Evolutionary conservation across 2,113 vertebrate species (phyloP).

Genomic region (Apus apus): DNA sequence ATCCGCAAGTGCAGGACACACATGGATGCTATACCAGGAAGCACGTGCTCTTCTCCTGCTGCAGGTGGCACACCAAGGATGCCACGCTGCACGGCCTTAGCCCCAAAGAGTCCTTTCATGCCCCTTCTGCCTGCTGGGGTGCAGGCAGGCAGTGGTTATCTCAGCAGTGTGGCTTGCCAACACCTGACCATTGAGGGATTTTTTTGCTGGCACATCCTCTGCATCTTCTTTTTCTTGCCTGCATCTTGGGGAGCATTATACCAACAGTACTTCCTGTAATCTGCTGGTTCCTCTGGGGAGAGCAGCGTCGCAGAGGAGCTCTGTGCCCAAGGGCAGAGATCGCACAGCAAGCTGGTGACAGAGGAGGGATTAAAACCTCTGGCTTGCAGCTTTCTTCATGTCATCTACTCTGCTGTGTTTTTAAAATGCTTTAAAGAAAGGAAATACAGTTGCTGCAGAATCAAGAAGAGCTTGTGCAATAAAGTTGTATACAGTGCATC

Average conservation of each 20-base stretch:
- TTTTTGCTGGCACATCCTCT: background rate
- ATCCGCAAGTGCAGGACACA: fast-evolving
- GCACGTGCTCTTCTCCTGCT: background rate
- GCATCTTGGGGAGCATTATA: background rate
- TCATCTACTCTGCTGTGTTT: background rate
- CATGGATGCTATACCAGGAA: fast-evolving
- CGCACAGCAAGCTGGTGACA: background rate
- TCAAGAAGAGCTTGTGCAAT: background rate
- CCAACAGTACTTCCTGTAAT: background rate
- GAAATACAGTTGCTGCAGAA: background rate
- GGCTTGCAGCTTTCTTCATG: background rate
- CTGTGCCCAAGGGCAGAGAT: background rate
- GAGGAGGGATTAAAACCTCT: background rate
- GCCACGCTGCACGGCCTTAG: fast-evolving
- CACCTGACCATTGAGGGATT: background rate
- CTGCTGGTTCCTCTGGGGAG: background rate
- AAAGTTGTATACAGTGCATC: background rate
- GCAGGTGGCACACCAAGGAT: fast-evolving
- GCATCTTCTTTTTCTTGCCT: background rate
- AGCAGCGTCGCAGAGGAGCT: background rate
- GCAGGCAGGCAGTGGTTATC: background rate
- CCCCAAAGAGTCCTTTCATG: fast-evolving
- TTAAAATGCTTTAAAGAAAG: background rate
- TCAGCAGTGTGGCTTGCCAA: fast-evolving
- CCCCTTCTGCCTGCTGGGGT: background rate